These are phyloP conservation scores for Cassiopea xamachana DNA, from an alignment of 30 jellyfish, hydroid and myxozoan species.

Conservation along the genomic window DNA sequence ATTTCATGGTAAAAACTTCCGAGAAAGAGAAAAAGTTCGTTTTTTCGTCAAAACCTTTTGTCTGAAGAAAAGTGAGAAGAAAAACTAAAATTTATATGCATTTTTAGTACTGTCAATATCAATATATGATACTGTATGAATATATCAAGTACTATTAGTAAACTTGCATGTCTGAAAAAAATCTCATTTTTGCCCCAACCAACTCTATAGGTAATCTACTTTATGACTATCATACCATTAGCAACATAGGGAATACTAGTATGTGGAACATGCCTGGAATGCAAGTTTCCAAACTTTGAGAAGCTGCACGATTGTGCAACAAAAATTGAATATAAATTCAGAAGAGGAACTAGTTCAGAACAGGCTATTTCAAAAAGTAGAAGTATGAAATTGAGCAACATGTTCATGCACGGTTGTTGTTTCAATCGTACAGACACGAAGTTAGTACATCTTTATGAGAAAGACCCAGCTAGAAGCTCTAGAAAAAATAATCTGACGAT, in stretches of 20 bases:
- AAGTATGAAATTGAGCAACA: background rate
- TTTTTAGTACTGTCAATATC: no score
- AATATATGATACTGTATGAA: no score
- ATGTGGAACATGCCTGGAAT: background rate
- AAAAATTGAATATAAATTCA: background rate
- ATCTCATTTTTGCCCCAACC: background rate
- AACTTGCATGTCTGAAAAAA: no score
- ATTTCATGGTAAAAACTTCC: no score
- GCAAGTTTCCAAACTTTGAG: background rate
- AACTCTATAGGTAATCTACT: background rate
- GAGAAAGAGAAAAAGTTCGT: no score
- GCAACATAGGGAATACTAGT: background rate
- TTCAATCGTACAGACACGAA: background rate
- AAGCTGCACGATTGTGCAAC: background rate
- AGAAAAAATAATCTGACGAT: no score
- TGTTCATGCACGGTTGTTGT: background rate
- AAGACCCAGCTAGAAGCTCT: no score
- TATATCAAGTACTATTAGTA: no score
- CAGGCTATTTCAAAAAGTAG: background rate
- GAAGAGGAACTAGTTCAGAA: background rate
- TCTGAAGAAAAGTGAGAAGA: no score
- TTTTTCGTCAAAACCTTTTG: no score
- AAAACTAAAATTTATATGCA: no score
- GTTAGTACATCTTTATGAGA: no score
- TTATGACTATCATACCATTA: background rate